Base-by-base conservation (phyloP, 2,797 vertebrate species). In the Peromyscus nudipes region DNA sequence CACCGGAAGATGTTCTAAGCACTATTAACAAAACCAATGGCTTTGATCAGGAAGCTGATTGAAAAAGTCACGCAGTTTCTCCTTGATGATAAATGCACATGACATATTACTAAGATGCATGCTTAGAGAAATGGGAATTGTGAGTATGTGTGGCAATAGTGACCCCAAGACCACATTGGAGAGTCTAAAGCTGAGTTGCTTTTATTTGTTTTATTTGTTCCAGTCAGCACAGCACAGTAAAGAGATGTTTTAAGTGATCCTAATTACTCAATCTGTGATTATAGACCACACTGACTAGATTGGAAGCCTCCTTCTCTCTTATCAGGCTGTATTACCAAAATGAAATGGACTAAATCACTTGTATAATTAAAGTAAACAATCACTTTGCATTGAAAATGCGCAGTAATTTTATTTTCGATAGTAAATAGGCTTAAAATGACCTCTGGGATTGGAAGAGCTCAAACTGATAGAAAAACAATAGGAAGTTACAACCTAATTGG, bases 391-490 rank as follows among this genome's bases (percentile, higher is more conserved):
- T 0, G 8, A 98, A 91, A 0, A 4, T 94, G 87, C 88, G 88
- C 84, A 96, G 85, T 96, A 92, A 96, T 98, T 98, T 98, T 64
- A 95, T 97, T 97, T 96, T 95, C 82, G 96, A 96, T 57, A 96
- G 91, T 73, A 96, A 98, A 96, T 81, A 98, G 95, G 82, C 97
- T 96, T 97, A 98, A 98, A 97, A 96, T 94, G 88, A 96, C 91
- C 96, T 94, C 55, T 96, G 95, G 96, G 95, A 96, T 85, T 84
- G 64, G 85, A 87, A 96, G 46, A 57, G 57, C 83, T 94, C 60
- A 91, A 69, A 96, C n/a, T 43, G 92, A 96, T 95, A 95, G 95
- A 93, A 95, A 93, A 77, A 96, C 57, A 90, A 94, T 52, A 94
- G 34, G 67, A 95, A 64, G n/a, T 67, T 80, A 93, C 19, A 94